Evolutionary conservation across 2,888 invertebrate genomes (phyloP), one percentile per base, ranked within the genome.

Genomic region (Chamaedrilus cognettii): DNA sequence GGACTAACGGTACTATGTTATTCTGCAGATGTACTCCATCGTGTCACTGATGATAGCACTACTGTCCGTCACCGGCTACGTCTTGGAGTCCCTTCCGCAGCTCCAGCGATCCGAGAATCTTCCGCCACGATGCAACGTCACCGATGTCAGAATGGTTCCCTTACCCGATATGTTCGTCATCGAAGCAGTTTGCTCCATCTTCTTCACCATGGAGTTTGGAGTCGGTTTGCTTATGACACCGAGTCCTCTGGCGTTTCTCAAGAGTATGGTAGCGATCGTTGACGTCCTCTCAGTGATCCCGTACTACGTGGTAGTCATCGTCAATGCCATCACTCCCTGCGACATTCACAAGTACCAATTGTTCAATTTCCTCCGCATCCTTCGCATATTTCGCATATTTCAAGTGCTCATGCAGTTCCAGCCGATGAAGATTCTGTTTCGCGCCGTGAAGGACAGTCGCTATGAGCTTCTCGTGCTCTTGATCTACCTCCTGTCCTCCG

Each of bases 391-490:
- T n/a, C 51, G 72, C 0, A 58, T 72, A 30, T 42, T 72, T 52
- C 72, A 71, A 64, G 28, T 72, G 52, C 65, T 72, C 34, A 64
- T 65, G 34, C 69, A 67, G 33, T 59, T 60, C 58, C 51, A 60
- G 3, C 67, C 71, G 7, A 56, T 71, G 5, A 57, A 65, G 60
- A 56, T 72, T 19, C 67, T 72, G 35, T 61, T 59, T 51, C 64
- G 69, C 26, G 65, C 72, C 2, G 35, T 72, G 3, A 57, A 35
- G 30, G 67, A 69, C 60, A 66, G 67, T 49, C n/a, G 30, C 30
- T n/a, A 52, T 28, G 69, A 72, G 65, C 55, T 72, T 51, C 60
- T 72, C 19, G 60, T 72, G 19, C 65, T 72, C 3, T 23, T 67
- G 2, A 63, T 72, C 11, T 57, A 71, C 31, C 57, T 71, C n/a